phyloP scores from a whole-genome alignment of 2,888 invertebrate species.

The Drosophila kuntzei region DNA sequence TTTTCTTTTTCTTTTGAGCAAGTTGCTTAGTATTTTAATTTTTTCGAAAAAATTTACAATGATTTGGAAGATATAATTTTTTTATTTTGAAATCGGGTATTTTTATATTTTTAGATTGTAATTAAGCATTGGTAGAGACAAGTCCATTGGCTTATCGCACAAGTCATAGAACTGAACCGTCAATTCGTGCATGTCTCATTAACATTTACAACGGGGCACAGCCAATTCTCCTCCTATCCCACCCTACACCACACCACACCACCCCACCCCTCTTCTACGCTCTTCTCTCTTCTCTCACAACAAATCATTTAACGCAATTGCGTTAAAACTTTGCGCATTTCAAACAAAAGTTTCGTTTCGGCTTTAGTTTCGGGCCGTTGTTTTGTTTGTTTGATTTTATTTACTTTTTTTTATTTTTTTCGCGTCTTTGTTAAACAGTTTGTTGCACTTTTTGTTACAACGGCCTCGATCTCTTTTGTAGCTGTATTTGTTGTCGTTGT shows the following conservation, averaged over 20 bases:
- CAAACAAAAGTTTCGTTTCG: constrained; percentile 47
- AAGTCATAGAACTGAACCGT: constrained; percentile 53
- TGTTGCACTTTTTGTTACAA: constrained; percentile 54
- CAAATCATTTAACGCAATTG: constrained; percentile 79
- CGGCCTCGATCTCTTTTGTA: constrained; percentile 57
- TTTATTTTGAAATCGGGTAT: too few relatives aligned
- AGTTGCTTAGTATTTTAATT: too few relatives aligned
- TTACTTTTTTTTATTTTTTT: constrained; percentile 27
- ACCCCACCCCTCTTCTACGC: background rate
- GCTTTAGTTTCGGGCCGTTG: constrained; percentile 33
- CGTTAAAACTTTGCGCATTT: constrained; percentile 74
- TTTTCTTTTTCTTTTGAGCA: too few relatives aligned
- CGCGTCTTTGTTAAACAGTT: constrained; percentile 49
- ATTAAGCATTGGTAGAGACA: constrained; percentile 31
- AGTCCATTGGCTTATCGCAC: constrained; percentile 43
- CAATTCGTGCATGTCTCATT: constrained; percentile 71
- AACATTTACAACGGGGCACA: constrained; percentile 66
- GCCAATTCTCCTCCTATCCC: background rate
- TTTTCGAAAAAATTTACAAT: background rate
- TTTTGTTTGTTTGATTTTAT: constrained; percentile 21
- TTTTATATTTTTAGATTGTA: constrained; percentile 3
- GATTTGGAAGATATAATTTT: background rate
- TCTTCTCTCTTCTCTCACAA: background rate
- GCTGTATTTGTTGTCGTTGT: constrained; percentile 15
- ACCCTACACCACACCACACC: background rate